phyloP scores from a whole-genome alignment of 2,797 vertebrate genomes.

The Ambastaia sidthimunki region DNA sequence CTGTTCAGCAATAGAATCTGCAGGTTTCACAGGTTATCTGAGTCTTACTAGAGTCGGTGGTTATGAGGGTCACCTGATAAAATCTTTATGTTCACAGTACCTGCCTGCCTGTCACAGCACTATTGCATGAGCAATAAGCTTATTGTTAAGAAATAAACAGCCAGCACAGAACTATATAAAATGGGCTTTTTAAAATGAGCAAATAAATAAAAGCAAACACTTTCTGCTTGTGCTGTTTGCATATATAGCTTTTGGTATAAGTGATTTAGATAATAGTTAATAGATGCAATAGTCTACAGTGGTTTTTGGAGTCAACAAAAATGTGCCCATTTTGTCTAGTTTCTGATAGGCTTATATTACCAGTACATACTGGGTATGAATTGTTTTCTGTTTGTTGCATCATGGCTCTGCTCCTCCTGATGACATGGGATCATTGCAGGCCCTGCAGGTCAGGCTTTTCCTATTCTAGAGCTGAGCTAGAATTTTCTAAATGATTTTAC shows the following conservation, averaged over 20 bases:
- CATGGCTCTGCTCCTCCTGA: slow-evolving; percentile 66
- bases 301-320: background rate
- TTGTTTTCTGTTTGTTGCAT: slow-evolving; percentile 66
- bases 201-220: background rate
- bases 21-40: no score
- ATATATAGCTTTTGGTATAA: background rate
- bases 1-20: slow-evolving; percentile 19
- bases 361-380: slow-evolving; percentile 61
- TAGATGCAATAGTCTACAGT: background rate
- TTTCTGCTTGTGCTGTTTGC: no score
- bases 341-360: slow-evolving; percentile 37
- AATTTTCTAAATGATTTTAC: background rate
- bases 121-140: slow-evolving; percentile 72
- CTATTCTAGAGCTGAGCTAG: slow-evolving; percentile 23
- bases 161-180: slow-evolving; percentile 49
- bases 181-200: slow-evolving; percentile 36
- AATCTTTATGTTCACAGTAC: slow-evolving; percentile 48
- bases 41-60: no score
- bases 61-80: slow-evolving; percentile 25
- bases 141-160: slow-evolving; percentile 27
- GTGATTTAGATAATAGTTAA: background rate
- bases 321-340: slow-evolving; percentile 42
- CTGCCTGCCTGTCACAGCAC: slow-evolving; percentile 57
- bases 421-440: slow-evolving; percentile 71
- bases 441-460: slow-evolving; percentile 76